These are phyloP conservation scores for Clarias fuscus DNA, from an alignment of 2,797 vertebrate species.

Conservation along the genomic window DNA sequence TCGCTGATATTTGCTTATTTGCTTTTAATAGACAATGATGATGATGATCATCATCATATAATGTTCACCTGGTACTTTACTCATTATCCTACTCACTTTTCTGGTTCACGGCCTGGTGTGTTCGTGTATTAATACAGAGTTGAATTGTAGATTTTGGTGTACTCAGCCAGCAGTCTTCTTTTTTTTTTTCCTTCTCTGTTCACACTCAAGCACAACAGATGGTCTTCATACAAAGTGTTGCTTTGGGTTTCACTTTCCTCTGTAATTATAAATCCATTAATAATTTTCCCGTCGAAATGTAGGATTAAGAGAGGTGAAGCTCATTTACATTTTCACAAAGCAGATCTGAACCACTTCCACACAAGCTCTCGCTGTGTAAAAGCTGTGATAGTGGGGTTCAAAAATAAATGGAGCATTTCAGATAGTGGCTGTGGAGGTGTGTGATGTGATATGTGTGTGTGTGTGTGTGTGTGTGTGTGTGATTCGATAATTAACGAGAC, in stretches of 20 bases:
- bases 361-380: background rate
- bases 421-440: background rate
- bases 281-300: slow-evolving; percentile 26
- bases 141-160: background rate
- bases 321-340: slow-evolving; percentile 19
- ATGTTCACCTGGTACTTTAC: background rate
- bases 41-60: background rate
- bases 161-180: background rate
- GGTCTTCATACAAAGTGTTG: slow-evolving; percentile 21
- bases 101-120: background rate
- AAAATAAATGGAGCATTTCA: slow-evolving; percentile 9
- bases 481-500: slow-evolving; percentile 34
- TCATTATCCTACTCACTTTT: background rate
- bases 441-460: slow-evolving; percentile 4
- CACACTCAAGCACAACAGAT: slow-evolving; percentile 24
- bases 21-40: background rate
- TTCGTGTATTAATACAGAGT: background rate
- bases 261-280: slow-evolving; percentile 39
- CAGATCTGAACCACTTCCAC: background rate
- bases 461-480: slow-evolving; percentile 6
- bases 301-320: slow-evolving; percentile 11
- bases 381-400: slow-evolving; percentile 11
- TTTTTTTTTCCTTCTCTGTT: background rate
- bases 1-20: background rate
- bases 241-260: slow-evolving; percentile 26